These are phyloP conservation scores for Protobothrops mucrosquamatus DNA, from an alignment of 2,113 vertebrate genomes.

Conservation along the genomic window DNA sequence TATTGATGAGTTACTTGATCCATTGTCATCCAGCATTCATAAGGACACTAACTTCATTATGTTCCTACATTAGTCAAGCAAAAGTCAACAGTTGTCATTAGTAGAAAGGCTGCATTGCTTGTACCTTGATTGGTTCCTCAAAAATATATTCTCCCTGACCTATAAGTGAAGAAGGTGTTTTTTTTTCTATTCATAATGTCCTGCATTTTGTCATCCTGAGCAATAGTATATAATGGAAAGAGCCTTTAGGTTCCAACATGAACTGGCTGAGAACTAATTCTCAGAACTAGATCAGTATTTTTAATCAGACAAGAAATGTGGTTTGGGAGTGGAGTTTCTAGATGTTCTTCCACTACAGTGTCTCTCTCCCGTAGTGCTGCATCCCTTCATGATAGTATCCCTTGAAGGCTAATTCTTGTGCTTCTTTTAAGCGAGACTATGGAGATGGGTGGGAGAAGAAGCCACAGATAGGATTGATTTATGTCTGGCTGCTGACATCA, in stretches of 20 bases:
- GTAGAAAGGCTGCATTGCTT: background rate
- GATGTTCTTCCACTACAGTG: background rate
- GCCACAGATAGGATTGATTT: background rate
- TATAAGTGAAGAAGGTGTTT: background rate
- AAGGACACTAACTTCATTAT: background rate
- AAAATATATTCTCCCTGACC: background rate
- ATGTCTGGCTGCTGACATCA: background rate
- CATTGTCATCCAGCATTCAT: background rate
- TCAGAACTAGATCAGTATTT: background rate
- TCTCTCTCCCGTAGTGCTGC: background rate
- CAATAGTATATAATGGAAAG: background rate
- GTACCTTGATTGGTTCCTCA: background rate
- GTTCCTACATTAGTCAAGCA: background rate
- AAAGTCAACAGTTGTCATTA: background rate
- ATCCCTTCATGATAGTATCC: background rate
- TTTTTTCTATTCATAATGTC: background rate
- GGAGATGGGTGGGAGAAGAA: background rate
- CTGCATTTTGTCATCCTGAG: background rate
- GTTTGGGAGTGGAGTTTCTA: background rate
- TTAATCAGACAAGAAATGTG: background rate
- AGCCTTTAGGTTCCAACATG: background rate
- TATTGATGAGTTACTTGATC: background rate
- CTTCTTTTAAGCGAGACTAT: background rate
- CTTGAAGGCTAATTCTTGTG: background rate
- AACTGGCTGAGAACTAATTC: background rate